A percentile compares a stretch with the other conserved stretches of the same genome.
These are phyloP conservation scores for Encarsia formosa DNA, from an alignment of 2,888 invertebrate species.

Conservation along the genomic window DNA sequence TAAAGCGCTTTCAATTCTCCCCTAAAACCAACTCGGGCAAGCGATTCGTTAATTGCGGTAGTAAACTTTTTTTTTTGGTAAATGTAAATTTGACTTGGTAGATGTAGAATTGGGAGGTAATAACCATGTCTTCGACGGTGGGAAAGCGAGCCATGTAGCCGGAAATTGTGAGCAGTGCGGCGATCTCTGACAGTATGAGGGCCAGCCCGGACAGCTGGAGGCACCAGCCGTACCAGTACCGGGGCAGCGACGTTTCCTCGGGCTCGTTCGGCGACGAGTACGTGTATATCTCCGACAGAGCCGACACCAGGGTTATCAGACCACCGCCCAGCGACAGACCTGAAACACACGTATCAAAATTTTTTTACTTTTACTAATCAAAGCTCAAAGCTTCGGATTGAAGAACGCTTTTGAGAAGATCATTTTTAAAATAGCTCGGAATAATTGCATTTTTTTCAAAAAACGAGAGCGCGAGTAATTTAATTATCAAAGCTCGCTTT, in stretches of 20 bases:
- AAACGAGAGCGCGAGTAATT: too few relatives aligned
- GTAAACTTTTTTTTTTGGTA: too few relatives aligned
- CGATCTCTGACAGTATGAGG: slow-evolving; percentile 58
- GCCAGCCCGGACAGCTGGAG: slow-evolving; percentile 60
- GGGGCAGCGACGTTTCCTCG: slow-evolving; percentile 46
- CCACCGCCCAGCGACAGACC: slow-evolving; percentile 61
- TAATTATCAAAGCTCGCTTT: too few relatives aligned
- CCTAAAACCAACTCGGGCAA: too few relatives aligned
- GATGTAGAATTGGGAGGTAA: too few relatives aligned
- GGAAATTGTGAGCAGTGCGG: slow-evolving; percentile 58
- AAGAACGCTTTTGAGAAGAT: background rate
- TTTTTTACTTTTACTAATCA: background rate
- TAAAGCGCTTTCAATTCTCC: too few relatives aligned
- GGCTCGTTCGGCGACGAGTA: slow-evolving; percentile 36
- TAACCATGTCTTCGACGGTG: slow-evolving; percentile 61
- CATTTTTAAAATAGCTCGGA: too few relatives aligned
- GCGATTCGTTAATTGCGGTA: too few relatives aligned
- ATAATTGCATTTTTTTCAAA: too few relatives aligned
- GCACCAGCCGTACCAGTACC: slow-evolving; percentile 62
- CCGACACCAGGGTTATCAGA: slow-evolving; percentile 59
- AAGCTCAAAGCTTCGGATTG: too few relatives aligned
- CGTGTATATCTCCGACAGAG: slow-evolving; percentile 58
- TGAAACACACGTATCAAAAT: slow-evolving; percentile 42
- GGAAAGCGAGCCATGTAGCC: slow-evolving; percentile 60
- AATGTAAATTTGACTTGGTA: too few relatives aligned